Conservation (phyloP, 2,888 invertebrate species). For the Orchesellides sinensis region DNA sequence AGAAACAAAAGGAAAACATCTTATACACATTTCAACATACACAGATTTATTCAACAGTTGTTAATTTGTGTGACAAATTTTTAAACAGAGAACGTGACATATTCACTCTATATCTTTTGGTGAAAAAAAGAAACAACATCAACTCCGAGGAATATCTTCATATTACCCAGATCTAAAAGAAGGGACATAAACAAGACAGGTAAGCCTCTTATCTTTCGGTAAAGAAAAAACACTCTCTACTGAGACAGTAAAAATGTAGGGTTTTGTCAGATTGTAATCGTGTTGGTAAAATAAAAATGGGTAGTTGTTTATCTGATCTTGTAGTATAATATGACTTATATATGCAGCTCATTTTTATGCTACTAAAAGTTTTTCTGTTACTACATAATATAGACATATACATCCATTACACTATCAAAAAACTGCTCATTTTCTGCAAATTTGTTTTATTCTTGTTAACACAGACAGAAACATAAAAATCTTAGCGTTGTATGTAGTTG, state of each 20-base stretch:
- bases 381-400: neutral
- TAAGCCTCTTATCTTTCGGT: slow-evolving; percentile 62
- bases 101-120: slow-evolving; percentile 33
- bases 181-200: slow-evolving; percentile 55
- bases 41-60: too few relatives aligned
- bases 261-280: neutral
- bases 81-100: slow-evolving; percentile 50
- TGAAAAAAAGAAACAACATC: slow-evolving; percentile 45
- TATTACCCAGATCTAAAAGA: slow-evolving; percentile 44
- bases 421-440: too few relatives aligned
- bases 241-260: slow-evolving; percentile 14
- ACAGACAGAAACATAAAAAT: too few relatives aligned
- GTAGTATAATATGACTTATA: too few relatives aligned
- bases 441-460: too few relatives aligned
- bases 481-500: too few relatives aligned
- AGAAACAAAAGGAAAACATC: too few relatives aligned
- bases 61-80: slow-evolving; percentile 16
- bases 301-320: too few relatives aligned
- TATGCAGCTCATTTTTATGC: neutral
- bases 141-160: slow-evolving; percentile 40
- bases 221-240: slow-evolving; percentile 37
- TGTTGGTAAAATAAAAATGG: neutral
- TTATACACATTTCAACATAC: too few relatives aligned
- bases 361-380: neutral
- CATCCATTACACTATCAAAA: too few relatives aligned